Conservation (phyloP, 2,113 vertebrate species). For the Pterocles burchelli region DNA sequence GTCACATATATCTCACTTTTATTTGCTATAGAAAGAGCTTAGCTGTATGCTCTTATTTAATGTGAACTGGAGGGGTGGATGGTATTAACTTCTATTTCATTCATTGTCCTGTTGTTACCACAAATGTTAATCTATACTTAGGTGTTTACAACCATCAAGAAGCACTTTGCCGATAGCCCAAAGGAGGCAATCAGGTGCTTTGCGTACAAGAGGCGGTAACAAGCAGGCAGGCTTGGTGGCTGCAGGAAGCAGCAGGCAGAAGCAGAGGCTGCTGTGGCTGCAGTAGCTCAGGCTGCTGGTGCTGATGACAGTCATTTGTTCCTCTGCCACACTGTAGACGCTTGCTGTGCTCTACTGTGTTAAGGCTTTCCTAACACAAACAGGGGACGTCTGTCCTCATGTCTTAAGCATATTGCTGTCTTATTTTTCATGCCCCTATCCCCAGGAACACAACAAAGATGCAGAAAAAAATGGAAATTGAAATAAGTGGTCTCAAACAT, state of each 20-base stretch:
- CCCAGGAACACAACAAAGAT: neutral
- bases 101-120: neutral
- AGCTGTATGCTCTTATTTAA: neutral
- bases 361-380: neutral
- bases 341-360: neutral
- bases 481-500: neutral
- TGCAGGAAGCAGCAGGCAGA: neutral
- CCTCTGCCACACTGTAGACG: neutral
- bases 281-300: neutral
- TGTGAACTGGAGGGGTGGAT: neutral
- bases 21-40: neutral
- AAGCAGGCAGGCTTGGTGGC: rapidly evolving
- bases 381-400: neutral
- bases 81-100: neutral
- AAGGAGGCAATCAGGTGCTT: neutral
- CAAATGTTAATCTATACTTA: neutral
- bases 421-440: neutral
- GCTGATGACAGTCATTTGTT: neutral
- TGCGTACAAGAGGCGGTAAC: neutral
- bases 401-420: neutral
- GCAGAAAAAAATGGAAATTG: neutral
- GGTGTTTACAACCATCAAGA: neutral
- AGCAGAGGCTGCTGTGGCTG: neutral
- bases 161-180: neutral
- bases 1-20: neutral